A percentile compares a stretch with the other conserved stretches of the same genome.
phyloP scores from a whole-genome alignment of 2,113 vertebrate species.

The Himantopus leucocephalus region DNA sequence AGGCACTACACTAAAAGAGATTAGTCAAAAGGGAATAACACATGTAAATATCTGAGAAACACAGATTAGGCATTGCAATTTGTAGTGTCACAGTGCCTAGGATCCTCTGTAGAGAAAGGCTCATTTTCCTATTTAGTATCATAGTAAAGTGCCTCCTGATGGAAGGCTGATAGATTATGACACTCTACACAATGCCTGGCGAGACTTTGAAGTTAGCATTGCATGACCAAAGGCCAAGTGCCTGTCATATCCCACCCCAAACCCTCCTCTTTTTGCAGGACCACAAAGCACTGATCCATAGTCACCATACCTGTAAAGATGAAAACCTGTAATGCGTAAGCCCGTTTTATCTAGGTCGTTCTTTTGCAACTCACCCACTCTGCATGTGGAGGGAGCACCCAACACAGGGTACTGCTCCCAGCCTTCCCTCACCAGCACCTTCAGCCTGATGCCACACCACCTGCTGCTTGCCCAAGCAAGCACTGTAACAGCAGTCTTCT shows the following conservation, averaged over 20 bases:
- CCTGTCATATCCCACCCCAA: background rate
- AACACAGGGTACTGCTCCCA: background rate
- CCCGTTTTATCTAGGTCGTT: background rate
- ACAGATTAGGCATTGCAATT: background rate
- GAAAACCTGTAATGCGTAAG: accelerated
- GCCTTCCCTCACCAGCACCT: background rate
- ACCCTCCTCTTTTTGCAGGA: background rate
- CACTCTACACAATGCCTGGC: background rate
- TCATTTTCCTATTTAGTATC: background rate
- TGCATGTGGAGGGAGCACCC: accelerated
- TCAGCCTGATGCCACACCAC: background rate
- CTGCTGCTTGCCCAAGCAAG: background rate
- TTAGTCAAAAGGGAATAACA: background rate
- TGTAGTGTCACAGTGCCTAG: background rate
- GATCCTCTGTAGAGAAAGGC: background rate
- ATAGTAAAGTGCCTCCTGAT: background rate
- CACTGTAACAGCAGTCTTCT: background rate
- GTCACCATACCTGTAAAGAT: background rate
- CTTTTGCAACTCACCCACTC: background rate
- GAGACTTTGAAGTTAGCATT: background rate
- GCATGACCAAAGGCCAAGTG: accelerated
- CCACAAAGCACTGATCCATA: background rate
- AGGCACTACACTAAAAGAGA: background rate
- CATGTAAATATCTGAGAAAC: background rate
- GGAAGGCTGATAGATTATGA: background rate